Evolutionary conservation across 2,797 vertebrate species (phyloP).

Genomic region (Champsocephalus esox): DNA sequence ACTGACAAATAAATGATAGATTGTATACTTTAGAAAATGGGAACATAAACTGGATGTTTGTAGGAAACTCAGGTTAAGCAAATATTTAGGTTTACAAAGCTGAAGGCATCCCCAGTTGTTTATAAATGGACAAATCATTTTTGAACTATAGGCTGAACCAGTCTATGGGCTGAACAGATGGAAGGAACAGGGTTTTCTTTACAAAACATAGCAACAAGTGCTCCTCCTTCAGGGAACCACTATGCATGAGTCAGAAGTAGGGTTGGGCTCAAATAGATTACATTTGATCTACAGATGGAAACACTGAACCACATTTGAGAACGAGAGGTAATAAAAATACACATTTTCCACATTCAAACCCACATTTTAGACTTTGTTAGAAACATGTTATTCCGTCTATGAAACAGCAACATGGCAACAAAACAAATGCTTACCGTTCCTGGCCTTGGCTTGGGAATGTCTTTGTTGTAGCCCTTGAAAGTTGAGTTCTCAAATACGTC

Average conservation of each 20-base stretch:
- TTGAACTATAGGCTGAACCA: not conserved
- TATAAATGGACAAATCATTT: not conserved
- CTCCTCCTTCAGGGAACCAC: not conserved
- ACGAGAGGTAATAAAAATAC: not conserved
- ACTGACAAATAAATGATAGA: slow-evolving; percentile 69
- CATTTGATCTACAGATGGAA: slow-evolving; percentile 13
- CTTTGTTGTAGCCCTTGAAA: slow-evolving; percentile 76
- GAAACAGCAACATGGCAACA: slow-evolving; percentile 13
- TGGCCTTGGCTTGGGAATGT: slow-evolving; percentile 78
- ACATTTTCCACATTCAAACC: slow-evolving; percentile 37
- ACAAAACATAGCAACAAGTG: not conserved
- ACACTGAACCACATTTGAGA: slow-evolving; percentile 10
- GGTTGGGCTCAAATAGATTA: slow-evolving; percentile 14
- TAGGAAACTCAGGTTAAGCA: not conserved
- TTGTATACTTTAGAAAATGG: not conserved
- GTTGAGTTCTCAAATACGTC: slow-evolving; percentile 79
- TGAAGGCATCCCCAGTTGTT: not conserved
- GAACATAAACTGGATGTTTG: slow-evolving; percentile 9
- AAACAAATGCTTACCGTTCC: slow-evolving; percentile 78
- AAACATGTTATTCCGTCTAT: not conserved
- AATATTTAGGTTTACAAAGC: not conserved
- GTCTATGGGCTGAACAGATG: not conserved
- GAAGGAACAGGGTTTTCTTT: not conserved
- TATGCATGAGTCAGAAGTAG: not conserved
- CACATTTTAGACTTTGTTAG: not conserved